Percentiles rank a stretch among this genome's conserved stretches.
Evolutionary conservation across 2,113 vertebrate genomes (phyloP).

Genomic region (Orycteropus afer): DNA sequence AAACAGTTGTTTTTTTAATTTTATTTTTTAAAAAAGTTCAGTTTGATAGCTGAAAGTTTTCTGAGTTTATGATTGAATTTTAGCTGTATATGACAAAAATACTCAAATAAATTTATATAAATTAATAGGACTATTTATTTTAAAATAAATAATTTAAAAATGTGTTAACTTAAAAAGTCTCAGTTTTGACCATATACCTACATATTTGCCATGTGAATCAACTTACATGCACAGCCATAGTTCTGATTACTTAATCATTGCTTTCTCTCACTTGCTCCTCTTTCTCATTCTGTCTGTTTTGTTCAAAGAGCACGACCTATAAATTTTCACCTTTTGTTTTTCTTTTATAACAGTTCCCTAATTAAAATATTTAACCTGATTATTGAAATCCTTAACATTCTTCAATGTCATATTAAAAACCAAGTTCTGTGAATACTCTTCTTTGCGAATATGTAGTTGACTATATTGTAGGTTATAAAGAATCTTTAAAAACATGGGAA

Average conservation of each 20-base stretch:
- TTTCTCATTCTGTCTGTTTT: neutral
- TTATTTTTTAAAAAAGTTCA: neutral
- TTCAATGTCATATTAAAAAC: neutral
- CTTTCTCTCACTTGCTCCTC: neutral
- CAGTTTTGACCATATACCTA: neutral
- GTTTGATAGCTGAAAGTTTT: neutral
- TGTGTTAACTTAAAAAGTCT: neutral
- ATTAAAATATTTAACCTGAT: neutral
- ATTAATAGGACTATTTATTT: neutral
- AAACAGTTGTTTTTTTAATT: neutral
- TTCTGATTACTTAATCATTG: neutral
- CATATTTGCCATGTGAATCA: neutral
- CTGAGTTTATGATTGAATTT: neutral
- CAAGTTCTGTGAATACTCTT: neutral
- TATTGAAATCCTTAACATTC: neutral
- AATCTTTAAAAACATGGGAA: neutral
- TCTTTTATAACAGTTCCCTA: neutral
- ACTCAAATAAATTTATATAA: neutral
- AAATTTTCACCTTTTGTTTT: neutral
- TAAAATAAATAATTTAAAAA: neutral
- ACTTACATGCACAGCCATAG: neutral
- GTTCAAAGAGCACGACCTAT: neutral
- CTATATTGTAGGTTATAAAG: neutral
- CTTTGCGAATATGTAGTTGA: neutral
- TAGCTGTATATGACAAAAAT: neutral